A percentile compares a stretch with the other conserved stretches of the same genome.
Evolutionary conservation across 2,888 invertebrate species (phyloP).

Genomic region (Hyles lineata): DNA sequence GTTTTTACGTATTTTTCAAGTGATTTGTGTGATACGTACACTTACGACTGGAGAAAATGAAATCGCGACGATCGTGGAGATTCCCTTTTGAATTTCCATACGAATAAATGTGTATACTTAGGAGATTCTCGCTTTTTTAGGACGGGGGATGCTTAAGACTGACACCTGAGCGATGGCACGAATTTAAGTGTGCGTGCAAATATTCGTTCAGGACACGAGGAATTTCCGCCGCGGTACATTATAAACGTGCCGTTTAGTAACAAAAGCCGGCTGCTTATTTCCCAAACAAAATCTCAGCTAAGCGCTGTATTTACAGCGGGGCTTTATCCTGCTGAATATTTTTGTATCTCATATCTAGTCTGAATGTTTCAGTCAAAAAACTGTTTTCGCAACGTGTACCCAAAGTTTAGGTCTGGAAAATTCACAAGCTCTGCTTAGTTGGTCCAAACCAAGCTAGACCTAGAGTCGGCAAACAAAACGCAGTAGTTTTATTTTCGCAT

Average conservation of each 20-base stretch:
- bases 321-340: conserved; percentile 29
- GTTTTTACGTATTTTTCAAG: not conserved
- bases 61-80: conserved; percentile 17
- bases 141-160: conserved; percentile 30
- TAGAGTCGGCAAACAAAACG: conserved; percentile 3
- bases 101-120: conserved; percentile 30
- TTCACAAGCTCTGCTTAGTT: not conserved
- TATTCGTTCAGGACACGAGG: conserved; percentile 34
- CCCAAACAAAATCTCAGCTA: conserved; percentile 35
- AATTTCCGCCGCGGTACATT: conserved; percentile 36
- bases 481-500: not conserved
- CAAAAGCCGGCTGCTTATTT: conserved; percentile 34
- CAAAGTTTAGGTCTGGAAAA: not conserved
- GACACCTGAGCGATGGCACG: conserved; percentile 37
- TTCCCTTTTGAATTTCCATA: conserved; percentile 30
- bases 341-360: conserved; percentile 1
- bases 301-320: conserved; percentile 31
- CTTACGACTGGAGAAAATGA: conserved; percentile 21
- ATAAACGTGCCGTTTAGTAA: conserved; percentile 36
- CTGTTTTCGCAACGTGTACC: not conserved
- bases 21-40: not conserved
- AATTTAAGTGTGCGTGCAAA: conserved; percentile 33
- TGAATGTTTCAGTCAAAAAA: not conserved
- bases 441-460: conserved; percentile 24
- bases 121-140: conserved; percentile 29